Evolutionary conservation across 2,113 vertebrate species (phyloP).

Genomic region (Macrotus californicus): DNA sequence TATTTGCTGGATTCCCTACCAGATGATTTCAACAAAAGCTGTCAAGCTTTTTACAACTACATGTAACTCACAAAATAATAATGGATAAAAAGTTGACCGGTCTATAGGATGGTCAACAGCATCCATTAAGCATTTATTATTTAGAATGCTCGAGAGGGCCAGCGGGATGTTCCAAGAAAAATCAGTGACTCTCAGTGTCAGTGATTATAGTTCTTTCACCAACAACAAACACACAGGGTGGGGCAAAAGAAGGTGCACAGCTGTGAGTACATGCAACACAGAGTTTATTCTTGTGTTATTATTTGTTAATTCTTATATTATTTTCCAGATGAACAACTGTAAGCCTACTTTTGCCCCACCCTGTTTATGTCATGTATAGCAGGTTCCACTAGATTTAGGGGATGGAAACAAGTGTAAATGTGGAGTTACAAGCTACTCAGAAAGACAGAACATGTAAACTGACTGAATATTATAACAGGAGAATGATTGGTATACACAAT

Average conservation of each 20-base stretch:
- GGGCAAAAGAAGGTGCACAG: not conserved
- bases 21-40: not conserved
- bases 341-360: no score
- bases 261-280: not conserved
- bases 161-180: not conserved
- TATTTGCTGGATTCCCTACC: conserved; percentile 28
- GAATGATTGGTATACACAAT: not conserved
- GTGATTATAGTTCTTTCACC: not conserved
- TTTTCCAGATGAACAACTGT: not conserved
- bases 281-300: not conserved
- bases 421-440: not conserved
- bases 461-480: not conserved
- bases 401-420: not conserved
- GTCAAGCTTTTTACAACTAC: not conserved
- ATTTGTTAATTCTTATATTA: not conserved
- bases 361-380: not conserved
- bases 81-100: not conserved
- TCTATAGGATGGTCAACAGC: not conserved
- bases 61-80: not conserved
- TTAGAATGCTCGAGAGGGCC: not conserved
- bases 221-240: not conserved
- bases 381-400: not conserved
- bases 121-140: not conserved
- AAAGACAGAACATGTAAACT: not conserved
- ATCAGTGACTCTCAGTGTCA: not conserved